These are phyloP conservation scores for Cardinalis cardinalis DNA, from an alignment of 2,113 vertebrate species.

Conservation along the genomic window DNA sequence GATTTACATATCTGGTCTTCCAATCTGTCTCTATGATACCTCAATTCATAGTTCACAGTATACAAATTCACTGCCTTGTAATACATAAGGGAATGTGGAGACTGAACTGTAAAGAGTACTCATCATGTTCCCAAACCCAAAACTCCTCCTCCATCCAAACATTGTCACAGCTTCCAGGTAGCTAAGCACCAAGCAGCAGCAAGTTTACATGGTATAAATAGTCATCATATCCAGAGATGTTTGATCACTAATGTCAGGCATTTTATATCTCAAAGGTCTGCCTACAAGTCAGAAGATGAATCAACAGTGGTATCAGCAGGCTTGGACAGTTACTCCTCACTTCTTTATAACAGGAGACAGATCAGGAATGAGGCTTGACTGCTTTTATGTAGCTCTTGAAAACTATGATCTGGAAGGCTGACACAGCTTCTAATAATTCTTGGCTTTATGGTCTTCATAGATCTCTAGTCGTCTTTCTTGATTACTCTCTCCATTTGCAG, in stretches of 20 bases:
- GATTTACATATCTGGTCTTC: neutral
- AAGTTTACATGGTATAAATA: neutral
- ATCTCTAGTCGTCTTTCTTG: neutral
- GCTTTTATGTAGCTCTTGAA: neutral
- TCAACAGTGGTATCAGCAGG: neutral
- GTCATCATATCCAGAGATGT: neutral
- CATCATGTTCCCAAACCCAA: fast-evolving
- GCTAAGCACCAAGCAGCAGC: neutral
- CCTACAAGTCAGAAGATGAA: neutral
- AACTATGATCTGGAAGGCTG: neutral
- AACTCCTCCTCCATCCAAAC: neutral
- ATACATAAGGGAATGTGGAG: neutral
- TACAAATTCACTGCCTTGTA: neutral
- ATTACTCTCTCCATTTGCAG: neutral
- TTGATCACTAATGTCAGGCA: neutral
- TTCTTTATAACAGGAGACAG: neutral
- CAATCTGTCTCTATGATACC: neutral
- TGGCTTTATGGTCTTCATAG: neutral
- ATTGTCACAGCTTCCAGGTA: neutral
- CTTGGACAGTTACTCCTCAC: neutral
- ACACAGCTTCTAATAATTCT: neutral
- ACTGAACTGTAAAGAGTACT: neutral
- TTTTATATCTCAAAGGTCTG: neutral
- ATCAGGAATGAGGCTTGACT: neutral
- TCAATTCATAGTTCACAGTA: neutral